These are phyloP conservation scores for Pristionchus mayeri DNA, from an alignment of 2,888 invertebrate genomes.

Conservation along the genomic window DNA sequence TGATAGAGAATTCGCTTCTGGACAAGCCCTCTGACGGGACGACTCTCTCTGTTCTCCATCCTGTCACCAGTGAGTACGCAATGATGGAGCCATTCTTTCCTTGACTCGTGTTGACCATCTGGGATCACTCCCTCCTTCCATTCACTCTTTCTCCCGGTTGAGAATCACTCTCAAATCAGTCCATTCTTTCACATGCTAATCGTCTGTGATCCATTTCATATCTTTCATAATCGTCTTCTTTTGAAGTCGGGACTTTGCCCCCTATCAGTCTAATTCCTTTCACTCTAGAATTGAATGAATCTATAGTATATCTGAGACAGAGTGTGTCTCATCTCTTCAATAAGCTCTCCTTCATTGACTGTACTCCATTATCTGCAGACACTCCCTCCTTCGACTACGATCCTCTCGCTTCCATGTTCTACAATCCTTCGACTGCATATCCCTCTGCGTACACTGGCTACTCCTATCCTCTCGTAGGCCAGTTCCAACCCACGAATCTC, in stretches of 20 bases:
- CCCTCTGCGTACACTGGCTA: not conserved
- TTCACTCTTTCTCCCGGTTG: not conserved
- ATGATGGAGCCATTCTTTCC: too few species aligned
- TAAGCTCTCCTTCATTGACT: too few species aligned
- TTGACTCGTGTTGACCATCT: not conserved
- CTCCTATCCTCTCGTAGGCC: not conserved
- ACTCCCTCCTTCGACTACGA: not conserved
- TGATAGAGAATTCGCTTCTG: conserved; percentile 8
- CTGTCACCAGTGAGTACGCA: conserved; percentile 21
- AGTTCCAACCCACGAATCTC: not conserved
- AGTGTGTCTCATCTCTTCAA: too few species aligned
- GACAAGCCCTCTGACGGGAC: conserved; percentile 29
- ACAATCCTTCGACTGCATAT: not conserved
- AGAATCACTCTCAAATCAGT: not conserved
- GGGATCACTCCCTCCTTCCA: not conserved
- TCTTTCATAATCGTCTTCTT: not conserved
- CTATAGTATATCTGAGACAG: too few species aligned
- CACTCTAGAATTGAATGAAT: too few species aligned
- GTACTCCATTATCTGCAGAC: not conserved
- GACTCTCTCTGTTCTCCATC: conserved; percentile 45
- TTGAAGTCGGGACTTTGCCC: too few species aligned
- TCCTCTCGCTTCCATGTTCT: conserved; percentile 14
- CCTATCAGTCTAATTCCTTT: too few species aligned
- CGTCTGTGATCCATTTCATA: too few species aligned
- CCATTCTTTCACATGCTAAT: too few species aligned